Percentiles rank a stretch among this genome's conserved stretches.
phyloP scores from a whole-genome alignment of 2,888 invertebrate genomes.

The Epicampocera succincta region DNA sequence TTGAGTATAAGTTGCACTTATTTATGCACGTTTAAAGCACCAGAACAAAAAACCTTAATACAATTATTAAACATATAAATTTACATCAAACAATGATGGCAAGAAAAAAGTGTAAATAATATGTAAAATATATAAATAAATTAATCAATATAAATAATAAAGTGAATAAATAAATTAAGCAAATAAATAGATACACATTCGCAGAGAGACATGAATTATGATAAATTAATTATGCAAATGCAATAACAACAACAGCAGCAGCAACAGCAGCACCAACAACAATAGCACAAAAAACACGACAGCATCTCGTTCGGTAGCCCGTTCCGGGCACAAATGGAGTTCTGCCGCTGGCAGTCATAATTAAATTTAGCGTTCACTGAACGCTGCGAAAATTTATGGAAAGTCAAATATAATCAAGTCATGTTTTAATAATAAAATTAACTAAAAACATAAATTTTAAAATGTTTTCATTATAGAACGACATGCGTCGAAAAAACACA shows the following conservation, averaged over 20 bases:
- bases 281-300: too few relatives aligned
- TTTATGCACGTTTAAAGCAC: background rate
- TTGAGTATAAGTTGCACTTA: too few relatives aligned
- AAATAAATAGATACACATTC: slow-evolving; percentile 36
- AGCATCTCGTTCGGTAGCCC: background rate
- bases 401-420: slow-evolving; percentile 62
- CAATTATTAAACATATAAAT: slow-evolving; percentile 12
- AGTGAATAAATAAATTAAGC: slow-evolving; percentile 48
- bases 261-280: background rate
- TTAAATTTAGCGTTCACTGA: slow-evolving; percentile 56
- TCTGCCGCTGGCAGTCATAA: slow-evolving; percentile 19
- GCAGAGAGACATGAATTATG: slow-evolving; percentile 26
- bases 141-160: slow-evolving; percentile 47
- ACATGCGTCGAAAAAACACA: background rate
- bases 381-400: slow-evolving; percentile 55
- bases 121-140: slow-evolving; percentile 34
- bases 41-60: background rate
- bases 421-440: slow-evolving; percentile 45
- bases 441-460: slow-evolving; percentile 42
- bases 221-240: slow-evolving; percentile 60
- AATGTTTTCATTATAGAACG: slow-evolving; percentile 21
- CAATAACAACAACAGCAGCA: background rate
- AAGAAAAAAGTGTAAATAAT: slow-evolving; percentile 22
- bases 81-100: background rate
- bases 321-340: background rate